Conservation (phyloP, 2,888 invertebrate species). For the Auanema freiburgensis region DNA sequence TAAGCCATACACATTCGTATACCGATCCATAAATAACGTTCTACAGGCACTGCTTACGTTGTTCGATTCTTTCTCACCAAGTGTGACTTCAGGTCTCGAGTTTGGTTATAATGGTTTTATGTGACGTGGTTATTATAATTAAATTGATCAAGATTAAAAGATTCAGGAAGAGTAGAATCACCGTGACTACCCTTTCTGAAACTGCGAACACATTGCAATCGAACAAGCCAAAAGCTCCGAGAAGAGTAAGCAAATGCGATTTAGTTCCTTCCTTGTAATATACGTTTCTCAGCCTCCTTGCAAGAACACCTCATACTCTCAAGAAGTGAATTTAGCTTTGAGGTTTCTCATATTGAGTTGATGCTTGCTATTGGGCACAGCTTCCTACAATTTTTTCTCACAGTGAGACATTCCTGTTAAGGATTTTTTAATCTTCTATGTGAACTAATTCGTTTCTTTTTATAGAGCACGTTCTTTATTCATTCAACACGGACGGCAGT, state of each 20-base stretch:
- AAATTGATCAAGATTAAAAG: slow-evolving; percentile 2
- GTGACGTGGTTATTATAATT: slow-evolving; percentile 7
- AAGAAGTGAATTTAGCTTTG: slow-evolving; percentile 10
- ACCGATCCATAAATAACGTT: slow-evolving; percentile 7
- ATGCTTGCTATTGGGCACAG: slow-evolving; percentile 15
- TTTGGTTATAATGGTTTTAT: slow-evolving; percentile 10
- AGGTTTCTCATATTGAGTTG: slow-evolving; percentile 15
- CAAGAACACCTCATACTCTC: slow-evolving; percentile 5
- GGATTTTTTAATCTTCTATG: no score
- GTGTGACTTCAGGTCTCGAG: background rate
- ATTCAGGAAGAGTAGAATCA: slow-evolving; percentile 1
- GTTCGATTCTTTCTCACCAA: background rate
- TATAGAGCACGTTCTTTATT: no score
- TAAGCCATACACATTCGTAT: slow-evolving; percentile 16
- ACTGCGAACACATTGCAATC: background rate
- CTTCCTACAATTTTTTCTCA: slow-evolving; percentile 12
- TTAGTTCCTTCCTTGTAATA: no score
- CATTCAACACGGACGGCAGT: no score
- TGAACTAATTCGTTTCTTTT: no score
- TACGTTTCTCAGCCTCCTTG: background rate
- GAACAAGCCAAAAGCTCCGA: no score
- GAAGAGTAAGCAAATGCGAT: no score
- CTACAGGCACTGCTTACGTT: slow-evolving; percentile 12
- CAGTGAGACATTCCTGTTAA: slow-evolving; percentile 10
- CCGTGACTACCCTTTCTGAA: background rate